Base-by-base conservation (phyloP, 2,113 vertebrate species). In the Stigmatopora nigra region DNA sequence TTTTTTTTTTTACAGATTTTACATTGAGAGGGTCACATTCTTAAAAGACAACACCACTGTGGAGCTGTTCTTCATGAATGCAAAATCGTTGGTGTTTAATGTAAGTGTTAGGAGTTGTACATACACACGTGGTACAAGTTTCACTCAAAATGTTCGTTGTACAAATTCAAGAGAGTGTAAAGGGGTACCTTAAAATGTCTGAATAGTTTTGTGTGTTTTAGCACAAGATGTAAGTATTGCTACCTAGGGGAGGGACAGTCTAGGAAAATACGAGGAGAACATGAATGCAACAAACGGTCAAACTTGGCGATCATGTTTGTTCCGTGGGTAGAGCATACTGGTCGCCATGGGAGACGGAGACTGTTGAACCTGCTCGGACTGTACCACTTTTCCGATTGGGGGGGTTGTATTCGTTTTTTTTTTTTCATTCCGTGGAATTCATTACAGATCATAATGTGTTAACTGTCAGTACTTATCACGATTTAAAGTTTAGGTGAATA, bases 61-160 rank as follows among this genome's bases (percentile, higher is more conserved):
- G 61, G 94, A 98, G 78, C 88, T 99, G 61, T 99, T 99, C 87
- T 99, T 96, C 80, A 88, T 98, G 81, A 99, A 99, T n/a, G 96
- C 96, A 3, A 99, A 95, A 87, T 89, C 92, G 59, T 92, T 92
- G 12, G 92, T 99, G 19, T 94, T 92, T 77, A 94, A 95, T 91
- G 97, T 98, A 92, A 95, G 90, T 90, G n/a, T 46, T 65, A 69
- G 20, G 12, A 20, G n/a, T 22, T 35, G 15, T 62, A 35, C 36
- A 6, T 69, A 59, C 25, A 31, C 25, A 31, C 1, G 25, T 31
- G 25, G 25, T 31, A 31, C 25, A 3, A 31, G 25, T 31, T 31
- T 31, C 38, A 19, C 16, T 19, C 4, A 41, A 60, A 12, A 19
- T 60, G 4, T 14, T 60, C 10, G 13, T n/a, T 9, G 15, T 22